Evolutionary conservation across 2,888 invertebrate genomes (phyloP).

Genomic region (Diloba caeruleocephala): DNA sequence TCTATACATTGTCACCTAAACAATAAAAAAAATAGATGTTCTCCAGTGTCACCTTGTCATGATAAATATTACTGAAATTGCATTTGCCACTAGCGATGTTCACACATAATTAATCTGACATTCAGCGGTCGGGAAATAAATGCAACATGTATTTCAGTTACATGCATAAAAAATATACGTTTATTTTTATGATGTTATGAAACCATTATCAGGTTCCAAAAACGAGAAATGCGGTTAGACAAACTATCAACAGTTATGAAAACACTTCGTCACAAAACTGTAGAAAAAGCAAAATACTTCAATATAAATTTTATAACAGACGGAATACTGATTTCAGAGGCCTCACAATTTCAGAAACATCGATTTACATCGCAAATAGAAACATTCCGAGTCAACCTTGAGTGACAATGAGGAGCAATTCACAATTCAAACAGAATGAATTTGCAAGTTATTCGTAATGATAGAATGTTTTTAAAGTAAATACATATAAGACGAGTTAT

Average conservation of each 20-base stretch:
- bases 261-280: too few species aligned
- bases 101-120: conserved; percentile 22
- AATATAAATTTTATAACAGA: conserved; percentile 1
- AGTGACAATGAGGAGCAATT: conserved; percentile 41
- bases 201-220: conserved; percentile 21
- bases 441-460: conserved; percentile 31
- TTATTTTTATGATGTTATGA: conserved; percentile 7
- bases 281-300: too few species aligned
- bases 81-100: conserved; percentile 26
- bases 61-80: conserved; percentile 14
- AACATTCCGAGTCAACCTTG: conserved; percentile 47
- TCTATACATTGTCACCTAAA: conserved; percentile 16
- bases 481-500: conserved; percentile 19
- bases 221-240: conserved; percentile 1
- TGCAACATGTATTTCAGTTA: conserved; percentile 3
- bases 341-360: conserved; percentile 16
- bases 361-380: conserved; percentile 43
- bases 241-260: too few species aligned
- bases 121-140: conserved; percentile 5
- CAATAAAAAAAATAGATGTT: conserved; percentile 32
- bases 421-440: conserved; percentile 24
- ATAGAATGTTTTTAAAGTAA: conserved; percentile 37
- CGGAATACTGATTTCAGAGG: conserved; percentile 16
- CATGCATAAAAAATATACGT: conserved; percentile 8
- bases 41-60: conserved; percentile 27